These are phyloP conservation scores for Gymnothorax reevesii DNA, from an alignment of 2,797 vertebrate genomes.

Conservation along the genomic window DNA sequence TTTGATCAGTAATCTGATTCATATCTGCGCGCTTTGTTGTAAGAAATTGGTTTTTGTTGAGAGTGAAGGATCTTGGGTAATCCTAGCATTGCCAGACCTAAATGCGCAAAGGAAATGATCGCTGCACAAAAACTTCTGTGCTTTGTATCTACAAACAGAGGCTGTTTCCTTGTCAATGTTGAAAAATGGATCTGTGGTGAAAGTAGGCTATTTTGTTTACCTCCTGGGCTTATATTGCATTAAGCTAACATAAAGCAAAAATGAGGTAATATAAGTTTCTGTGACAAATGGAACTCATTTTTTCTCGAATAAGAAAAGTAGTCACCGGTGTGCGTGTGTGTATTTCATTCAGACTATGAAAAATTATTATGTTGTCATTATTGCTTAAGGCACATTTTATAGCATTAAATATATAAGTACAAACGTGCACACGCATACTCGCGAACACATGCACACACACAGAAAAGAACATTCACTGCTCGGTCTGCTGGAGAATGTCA, in stretches of 20 bases:
- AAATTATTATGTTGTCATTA: background rate
- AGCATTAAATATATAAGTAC: background rate
- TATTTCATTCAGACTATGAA: background rate
- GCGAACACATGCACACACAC: background rate
- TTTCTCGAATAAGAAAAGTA: constrained; percentile 65
- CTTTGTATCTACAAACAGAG: constrained; percentile 50
- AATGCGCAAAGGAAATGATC: constrained; percentile 49
- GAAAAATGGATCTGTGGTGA: constrained; percentile 66
- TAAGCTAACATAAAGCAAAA: constrained; percentile 71
- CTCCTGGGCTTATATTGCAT: constrained; percentile 60
- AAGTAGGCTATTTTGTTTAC: constrained; percentile 59
- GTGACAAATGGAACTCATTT: constrained; percentile 68
- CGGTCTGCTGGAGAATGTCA: background rate
- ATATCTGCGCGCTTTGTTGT: constrained; percentile 30
- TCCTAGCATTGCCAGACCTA: constrained; percentile 58
- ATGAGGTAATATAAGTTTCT: constrained; percentile 51
- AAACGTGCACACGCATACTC: background rate
- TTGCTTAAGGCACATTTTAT: background rate
- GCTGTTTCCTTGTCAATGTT: constrained; percentile 61
- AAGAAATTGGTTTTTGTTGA: background rate
- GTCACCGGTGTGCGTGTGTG: background rate
- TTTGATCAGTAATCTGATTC: constrained; percentile 51
- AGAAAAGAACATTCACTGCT: background rate
- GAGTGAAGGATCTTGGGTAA: constrained; percentile 53
- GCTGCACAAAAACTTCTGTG: constrained; percentile 49